These are phyloP conservation scores for Simalia tracyae DNA, from an alignment of 2,797 vertebrate genomes.

Conservation along the genomic window DNA sequence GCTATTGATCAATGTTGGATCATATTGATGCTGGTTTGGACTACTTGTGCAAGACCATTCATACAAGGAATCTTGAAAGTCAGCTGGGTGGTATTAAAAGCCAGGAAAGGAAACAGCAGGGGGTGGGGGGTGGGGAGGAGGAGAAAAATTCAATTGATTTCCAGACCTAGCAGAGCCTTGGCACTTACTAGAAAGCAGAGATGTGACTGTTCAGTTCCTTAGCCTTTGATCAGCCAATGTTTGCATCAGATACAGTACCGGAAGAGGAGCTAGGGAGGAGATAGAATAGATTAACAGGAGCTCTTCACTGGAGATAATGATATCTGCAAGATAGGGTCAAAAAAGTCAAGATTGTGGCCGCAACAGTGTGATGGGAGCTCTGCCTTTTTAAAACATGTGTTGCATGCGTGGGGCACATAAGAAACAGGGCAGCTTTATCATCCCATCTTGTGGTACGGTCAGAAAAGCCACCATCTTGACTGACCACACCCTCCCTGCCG, in stretches of 20 bases:
- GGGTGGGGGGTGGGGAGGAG: rapidly evolving
- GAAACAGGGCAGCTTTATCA: no score
- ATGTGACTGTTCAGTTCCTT: not conserved
- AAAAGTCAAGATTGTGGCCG: not conserved
- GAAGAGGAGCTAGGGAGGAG: not conserved
- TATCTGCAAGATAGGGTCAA: no score
- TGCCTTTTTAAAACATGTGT: no score
- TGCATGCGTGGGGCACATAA: no score
- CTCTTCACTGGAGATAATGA: no score
- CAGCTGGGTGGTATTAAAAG: slow-evolving; percentile 1
- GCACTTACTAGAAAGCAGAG: not conserved
- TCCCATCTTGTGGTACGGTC: no score
- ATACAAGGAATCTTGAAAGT: not conserved
- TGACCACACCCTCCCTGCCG: no score
- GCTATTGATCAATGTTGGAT: slow-evolving; percentile 39
- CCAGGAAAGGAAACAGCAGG: not conserved
- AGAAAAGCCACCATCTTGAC: no score
- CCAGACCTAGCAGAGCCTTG: not conserved
- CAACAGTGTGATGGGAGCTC: not conserved
- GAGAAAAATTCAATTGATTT: not conserved
- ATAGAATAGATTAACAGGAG: not conserved
- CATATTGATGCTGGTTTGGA: slow-evolving; percentile 36
- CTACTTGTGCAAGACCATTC: slow-evolving; percentile 26
- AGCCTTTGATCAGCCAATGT: not conserved
- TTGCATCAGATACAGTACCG: not conserved